Conservation (phyloP, 2,888 invertebrate species). For the Schizaphis graminum region DNA sequence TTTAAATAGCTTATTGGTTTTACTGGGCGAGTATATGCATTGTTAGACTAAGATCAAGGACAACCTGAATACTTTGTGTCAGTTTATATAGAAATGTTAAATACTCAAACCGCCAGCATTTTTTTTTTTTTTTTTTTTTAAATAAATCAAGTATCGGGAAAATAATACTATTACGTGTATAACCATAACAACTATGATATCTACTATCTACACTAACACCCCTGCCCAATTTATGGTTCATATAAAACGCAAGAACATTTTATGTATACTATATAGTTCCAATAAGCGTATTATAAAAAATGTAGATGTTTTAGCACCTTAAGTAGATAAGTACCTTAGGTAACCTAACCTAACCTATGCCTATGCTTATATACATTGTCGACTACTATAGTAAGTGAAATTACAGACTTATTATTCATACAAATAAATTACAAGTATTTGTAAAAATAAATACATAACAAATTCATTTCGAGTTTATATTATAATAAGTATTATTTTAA, state of each 20-base stretch:
- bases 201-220: not conserved
- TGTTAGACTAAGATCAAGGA: not conserved
- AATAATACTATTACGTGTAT: not conserved
- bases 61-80: not conserved
- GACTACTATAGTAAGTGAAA: not conserved
- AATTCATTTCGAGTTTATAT: not conserved
- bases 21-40: not conserved
- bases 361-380: not conserved
- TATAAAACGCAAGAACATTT: not conserved
- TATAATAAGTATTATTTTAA: not conserved
- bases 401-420: not conserved
- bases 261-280: not conserved
- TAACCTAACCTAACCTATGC: too few relatives aligned
- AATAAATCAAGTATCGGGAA: not conserved
- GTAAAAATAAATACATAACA: not conserved
- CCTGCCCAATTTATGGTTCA: not conserved
- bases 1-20: not conserved
- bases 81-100: not conserved
- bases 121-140: not conserved
- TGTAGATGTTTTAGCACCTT: not conserved
- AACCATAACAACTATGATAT: not conserved
- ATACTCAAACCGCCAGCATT: not conserved
- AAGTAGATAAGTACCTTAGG: too few relatives aligned
- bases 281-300: not conserved
- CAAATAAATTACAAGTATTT: not conserved